Evolutionary conservation across 2,888 invertebrate genomes (phyloP).

Genomic region (Tipula unca): DNA sequence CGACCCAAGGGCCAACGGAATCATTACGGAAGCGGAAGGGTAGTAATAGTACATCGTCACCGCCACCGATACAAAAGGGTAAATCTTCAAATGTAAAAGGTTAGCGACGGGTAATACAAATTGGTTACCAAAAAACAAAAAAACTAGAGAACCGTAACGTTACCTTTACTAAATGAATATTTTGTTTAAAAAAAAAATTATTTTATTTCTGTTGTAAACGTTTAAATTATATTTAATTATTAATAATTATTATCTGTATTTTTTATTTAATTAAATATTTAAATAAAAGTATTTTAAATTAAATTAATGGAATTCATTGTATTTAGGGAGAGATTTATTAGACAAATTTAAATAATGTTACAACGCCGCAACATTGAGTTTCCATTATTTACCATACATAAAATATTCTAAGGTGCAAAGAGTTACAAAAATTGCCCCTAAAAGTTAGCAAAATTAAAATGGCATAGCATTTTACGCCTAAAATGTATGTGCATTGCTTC

Average conservation of each 20-base stretch:
- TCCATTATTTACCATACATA: no score
- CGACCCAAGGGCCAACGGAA: slow-evolving; percentile 59
- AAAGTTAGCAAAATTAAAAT: no score
- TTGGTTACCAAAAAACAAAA: background rate
- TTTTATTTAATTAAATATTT: background rate
- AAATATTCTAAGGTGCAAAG: no score
- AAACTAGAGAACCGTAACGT: background rate
- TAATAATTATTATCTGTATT: background rate
- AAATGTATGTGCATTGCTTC: no score
- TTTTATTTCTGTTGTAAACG: background rate
- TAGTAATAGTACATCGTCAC: slow-evolving; percentile 41
- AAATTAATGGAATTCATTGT: no score
- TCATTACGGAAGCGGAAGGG: slow-evolving; percentile 57
- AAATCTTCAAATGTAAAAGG: slow-evolving; percentile 23
- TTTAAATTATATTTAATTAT: background rate
- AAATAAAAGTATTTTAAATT: background rate
- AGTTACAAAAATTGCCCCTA: no score
- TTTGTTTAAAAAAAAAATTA: background rate
- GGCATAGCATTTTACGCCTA: no score
- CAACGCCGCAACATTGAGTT: no score
- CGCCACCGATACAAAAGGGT: slow-evolving; percentile 24
- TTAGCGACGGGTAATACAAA: background rate
- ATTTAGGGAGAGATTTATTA: no score
- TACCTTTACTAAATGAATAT: background rate
- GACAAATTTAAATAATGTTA: no score